These are phyloP conservation scores for Ichneumon xanthorius DNA, from an alignment of 2,888 invertebrate species.

Conservation along the genomic window DNA sequence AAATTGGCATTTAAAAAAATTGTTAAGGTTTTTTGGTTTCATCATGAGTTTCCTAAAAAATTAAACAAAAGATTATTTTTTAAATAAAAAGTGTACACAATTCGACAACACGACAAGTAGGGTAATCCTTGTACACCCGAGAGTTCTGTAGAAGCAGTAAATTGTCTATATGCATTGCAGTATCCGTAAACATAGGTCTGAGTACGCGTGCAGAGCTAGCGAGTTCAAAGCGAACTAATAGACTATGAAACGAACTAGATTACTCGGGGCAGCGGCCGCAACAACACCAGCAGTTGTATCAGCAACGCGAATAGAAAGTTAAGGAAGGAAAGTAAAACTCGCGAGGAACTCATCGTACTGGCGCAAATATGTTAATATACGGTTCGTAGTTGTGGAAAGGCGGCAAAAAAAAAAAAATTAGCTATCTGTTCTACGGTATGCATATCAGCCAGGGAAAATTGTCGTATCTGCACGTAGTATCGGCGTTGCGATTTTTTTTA, in stretches of 20 bases:
- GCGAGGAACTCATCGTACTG: slow-evolving; percentile 62
- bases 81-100: background rate
- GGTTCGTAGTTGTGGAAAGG: slow-evolving; percentile 1
- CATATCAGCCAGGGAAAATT: background rate
- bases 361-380: background rate
- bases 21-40: background rate
- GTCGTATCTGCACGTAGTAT: background rate
- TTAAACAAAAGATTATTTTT: background rate
- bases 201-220: slow-evolving; percentile 9
- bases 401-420: background rate
- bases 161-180: slow-evolving; percentile 35
- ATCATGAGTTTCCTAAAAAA: background rate
- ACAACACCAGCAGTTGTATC: slow-evolving; percentile 4
- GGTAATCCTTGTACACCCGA: background rate
- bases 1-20: too few relatives aligned
- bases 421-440: background rate
- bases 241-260: slow-evolving; percentile 61
- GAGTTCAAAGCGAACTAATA: slow-evolving; percentile 55
- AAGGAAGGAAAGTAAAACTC: slow-evolving; percentile 70
- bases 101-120: background rate
- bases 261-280: slow-evolving; percentile 22
- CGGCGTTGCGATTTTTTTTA: background rate
- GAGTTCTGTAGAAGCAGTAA: slow-evolving; percentile 40
- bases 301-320: slow-evolving; percentile 71
- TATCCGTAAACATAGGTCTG: slow-evolving; percentile 9